phyloP scores from a whole-genome alignment of 1,140 invertebrate genomes.

The Euglossa dilemma region DNA sequence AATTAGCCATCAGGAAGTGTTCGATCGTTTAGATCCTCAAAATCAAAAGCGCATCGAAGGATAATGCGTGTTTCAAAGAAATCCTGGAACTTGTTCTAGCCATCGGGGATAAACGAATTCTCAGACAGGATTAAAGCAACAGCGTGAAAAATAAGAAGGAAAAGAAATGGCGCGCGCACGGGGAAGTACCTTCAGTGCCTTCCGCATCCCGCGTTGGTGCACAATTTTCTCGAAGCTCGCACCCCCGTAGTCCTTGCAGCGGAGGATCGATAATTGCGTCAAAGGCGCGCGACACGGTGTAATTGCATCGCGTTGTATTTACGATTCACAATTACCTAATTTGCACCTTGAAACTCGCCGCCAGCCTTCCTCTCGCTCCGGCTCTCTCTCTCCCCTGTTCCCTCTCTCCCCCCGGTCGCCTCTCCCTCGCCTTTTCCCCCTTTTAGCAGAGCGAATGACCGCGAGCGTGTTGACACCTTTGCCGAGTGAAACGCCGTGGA shows the following conservation, averaged over 20 bases:
- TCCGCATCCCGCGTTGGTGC: too few relatives aligned
- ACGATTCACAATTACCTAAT: slow-evolving; percentile 33
- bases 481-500: slow-evolving; percentile 28
- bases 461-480: slow-evolving; percentile 34
- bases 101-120: too few relatives aligned
- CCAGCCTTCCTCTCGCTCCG: not conserved
- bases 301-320: slow-evolving; percentile 31
- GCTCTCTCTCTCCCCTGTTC: too few relatives aligned
- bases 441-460: slow-evolving; percentile 35
- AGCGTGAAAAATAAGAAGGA: too few relatives aligned
- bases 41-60: too few relatives aligned
- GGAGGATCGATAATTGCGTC: slow-evolving; percentile 26
- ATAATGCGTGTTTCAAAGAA: too few relatives aligned
- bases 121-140: too few relatives aligned
- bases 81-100: too few relatives aligned
- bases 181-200: too few relatives aligned
- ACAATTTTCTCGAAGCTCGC: not conserved
- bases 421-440: not conserved
- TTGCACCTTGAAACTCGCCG: slow-evolving; percentile 19
- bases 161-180: too few relatives aligned
- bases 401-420: not conserved
- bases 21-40: too few relatives aligned
- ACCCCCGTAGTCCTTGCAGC: not conserved
- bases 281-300: slow-evolving; percentile 15
- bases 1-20: too few relatives aligned